Evolutionary conservation across 2,797 vertebrate species (phyloP).

Genomic region (Clarias laeviceps): DNA sequence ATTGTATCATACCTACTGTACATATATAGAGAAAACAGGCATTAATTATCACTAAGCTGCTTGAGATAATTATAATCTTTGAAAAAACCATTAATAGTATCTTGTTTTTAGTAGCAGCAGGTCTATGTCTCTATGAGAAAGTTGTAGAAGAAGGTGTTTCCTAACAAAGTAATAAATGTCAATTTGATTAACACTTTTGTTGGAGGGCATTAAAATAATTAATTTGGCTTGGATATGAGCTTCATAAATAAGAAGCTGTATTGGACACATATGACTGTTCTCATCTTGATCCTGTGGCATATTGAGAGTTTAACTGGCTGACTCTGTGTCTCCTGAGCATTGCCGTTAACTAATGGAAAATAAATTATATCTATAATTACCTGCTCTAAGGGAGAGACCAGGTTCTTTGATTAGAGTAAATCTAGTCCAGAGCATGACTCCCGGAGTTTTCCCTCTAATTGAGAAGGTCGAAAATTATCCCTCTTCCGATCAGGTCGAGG

Average conservation of each 20-base stretch:
- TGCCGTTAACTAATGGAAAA: constrained; percentile 47
- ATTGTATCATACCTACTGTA: not conserved
- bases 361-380: constrained; percentile 62
- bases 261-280: not conserved
- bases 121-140: not conserved
- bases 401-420: constrained; percentile 52
- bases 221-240: not conserved
- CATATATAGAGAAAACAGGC: not conserved
- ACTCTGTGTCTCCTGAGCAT: not conserved
- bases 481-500: constrained; percentile 49
- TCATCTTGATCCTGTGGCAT: not conserved
- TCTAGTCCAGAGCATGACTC: constrained; percentile 55
- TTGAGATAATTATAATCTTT: not conserved
- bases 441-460: constrained; percentile 51
- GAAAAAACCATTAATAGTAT: not conserved
- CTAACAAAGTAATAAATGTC: not conserved
- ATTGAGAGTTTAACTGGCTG: constrained; percentile 6
- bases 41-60: not conserved
- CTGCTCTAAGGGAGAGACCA: constrained; percentile 47
- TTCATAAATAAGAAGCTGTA: not conserved
- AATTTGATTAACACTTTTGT: not conserved
- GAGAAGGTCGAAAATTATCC: constrained; percentile 41
- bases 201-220: not conserved
- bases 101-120: not conserved
- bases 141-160: not conserved